Conservation (phyloP, 1,140 invertebrate species). For the Choristoneura fumiferana region DNA sequence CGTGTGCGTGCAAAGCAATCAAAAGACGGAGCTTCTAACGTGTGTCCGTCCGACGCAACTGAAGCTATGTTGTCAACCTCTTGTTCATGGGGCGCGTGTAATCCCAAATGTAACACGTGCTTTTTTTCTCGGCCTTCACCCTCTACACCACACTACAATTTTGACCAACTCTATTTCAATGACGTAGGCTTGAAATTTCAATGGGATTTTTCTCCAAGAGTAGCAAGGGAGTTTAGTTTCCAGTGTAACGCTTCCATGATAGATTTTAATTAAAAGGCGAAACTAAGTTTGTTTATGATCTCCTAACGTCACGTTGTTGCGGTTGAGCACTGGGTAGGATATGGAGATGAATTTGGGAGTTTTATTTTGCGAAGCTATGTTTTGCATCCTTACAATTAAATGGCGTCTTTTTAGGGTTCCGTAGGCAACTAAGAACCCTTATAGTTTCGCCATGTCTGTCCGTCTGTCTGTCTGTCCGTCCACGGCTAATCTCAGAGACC, state of each 20-base stretch:
- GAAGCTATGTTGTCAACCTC: constrained; percentile 60
- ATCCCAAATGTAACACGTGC: constrained; percentile 76
- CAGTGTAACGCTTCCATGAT: constrained; percentile 59
- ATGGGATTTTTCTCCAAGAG: constrained; percentile 29
- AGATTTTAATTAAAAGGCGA: constrained; percentile 69
- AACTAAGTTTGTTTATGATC: constrained; percentile 39
- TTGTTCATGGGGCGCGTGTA: constrained; percentile 71
- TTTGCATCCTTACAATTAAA: too few species aligned
- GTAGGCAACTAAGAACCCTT: too few species aligned
- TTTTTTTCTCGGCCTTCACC: constrained; percentile 67
- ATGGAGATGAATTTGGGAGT: neutral
- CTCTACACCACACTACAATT: constrained; percentile 26
- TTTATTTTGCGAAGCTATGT: neutral
- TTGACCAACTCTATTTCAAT: constrained; percentile 29
- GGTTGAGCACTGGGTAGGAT: neutral
- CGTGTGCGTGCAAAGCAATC: too few species aligned
- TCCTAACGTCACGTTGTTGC: constrained; percentile 12
- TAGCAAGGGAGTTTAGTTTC: constrained; percentile 59
- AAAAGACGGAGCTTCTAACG: too few species aligned
- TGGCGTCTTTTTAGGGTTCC: too few species aligned
- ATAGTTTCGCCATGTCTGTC: too few species aligned
- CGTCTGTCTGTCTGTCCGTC: too few species aligned
- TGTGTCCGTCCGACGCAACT: constrained; percentile 28
- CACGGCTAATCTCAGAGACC: too few species aligned
- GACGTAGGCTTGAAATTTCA: constrained; percentile 27